Evolutionary conservation across 2,797 vertebrate species (phyloP).

Genomic region (Picus viridis): DNA sequence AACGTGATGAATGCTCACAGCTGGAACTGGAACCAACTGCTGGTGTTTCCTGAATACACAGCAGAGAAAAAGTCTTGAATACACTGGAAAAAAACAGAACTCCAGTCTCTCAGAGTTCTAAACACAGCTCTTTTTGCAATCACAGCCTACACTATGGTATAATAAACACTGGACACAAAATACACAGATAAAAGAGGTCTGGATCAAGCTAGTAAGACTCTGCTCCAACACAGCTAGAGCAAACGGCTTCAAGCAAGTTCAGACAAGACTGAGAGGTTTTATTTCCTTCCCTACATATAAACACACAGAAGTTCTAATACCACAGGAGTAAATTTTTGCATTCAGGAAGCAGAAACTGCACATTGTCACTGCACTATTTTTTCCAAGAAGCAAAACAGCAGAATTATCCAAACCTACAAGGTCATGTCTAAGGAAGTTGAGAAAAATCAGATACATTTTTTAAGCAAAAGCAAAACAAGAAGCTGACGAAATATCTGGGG

Average conservation of each 20-base stretch:
- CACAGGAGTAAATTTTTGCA: not conserved
- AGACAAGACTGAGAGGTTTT: not conserved
- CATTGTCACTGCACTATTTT: not conserved
- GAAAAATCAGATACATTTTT: not conserved
- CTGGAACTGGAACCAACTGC: conserved; percentile 6
- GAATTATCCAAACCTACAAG: not conserved
- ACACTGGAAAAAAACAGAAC: not conserved
- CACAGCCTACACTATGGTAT: not conserved
- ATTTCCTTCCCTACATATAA: not conserved
- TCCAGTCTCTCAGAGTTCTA: not conserved
- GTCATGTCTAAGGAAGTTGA: not conserved
- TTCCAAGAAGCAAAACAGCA: not conserved
- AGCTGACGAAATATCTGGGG: not conserved
- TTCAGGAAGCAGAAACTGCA: not conserved
- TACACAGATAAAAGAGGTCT: not conserved
- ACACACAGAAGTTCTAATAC: not conserved
- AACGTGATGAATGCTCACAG: not conserved
- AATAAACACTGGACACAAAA: not conserved
- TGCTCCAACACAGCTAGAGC: not conserved
- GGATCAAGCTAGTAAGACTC: not conserved
- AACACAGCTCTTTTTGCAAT: not conserved
- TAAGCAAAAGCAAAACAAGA: conserved; percentile 8
- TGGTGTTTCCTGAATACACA: not conserved
- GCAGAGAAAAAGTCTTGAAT: not conserved
- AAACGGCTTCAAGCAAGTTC: not conserved